Evolutionary conservation across 2,888 invertebrate species (phyloP).

Genomic region (Actias luna): DNA sequence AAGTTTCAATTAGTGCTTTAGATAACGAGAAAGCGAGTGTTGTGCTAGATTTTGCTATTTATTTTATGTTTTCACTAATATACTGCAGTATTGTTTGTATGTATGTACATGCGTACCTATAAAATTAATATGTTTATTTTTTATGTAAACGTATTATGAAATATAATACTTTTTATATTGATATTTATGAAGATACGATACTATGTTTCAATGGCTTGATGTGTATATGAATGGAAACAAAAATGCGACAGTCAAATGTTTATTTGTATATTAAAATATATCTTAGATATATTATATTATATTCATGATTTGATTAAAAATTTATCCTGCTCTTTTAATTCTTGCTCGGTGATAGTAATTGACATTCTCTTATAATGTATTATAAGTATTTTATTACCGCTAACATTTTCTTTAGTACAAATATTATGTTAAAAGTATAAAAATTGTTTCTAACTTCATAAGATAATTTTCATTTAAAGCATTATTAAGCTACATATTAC

Average conservation of each 20-base stretch:
- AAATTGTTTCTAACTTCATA: constrained; percentile 74
- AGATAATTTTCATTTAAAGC: constrained; percentile 78
- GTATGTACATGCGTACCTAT: constrained; percentile 13
- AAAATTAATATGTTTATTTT: constrained; percentile 10
- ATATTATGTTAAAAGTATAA: constrained; percentile 68
- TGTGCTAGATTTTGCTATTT: constrained; percentile 27
- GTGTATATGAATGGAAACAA: background rate
- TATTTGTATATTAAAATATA: too few relatives aligned
- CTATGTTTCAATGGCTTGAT: background rate
- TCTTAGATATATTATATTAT: constrained; percentile 7
- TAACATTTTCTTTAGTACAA: constrained; percentile 59
- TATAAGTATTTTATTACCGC: constrained; percentile 57
- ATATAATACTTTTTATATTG: background rate
- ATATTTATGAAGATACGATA: constrained; percentile 11
- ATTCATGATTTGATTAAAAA: constrained; percentile 23
- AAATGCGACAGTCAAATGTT: background rate
- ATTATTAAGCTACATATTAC: constrained; percentile 68
- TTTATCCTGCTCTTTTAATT: constrained; percentile 38
- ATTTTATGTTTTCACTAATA: constrained; percentile 11
- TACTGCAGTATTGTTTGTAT: background rate
- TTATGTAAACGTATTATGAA: constrained; percentile 1
- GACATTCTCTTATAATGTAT: constrained; percentile 55
- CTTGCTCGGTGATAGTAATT: constrained; percentile 68
- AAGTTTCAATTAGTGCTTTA: constrained; percentile 71
- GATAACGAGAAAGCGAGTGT: constrained; percentile 57